Conservation (phyloP, 2,888 invertebrate genomes). For the Andrena bucephala region DNA sequence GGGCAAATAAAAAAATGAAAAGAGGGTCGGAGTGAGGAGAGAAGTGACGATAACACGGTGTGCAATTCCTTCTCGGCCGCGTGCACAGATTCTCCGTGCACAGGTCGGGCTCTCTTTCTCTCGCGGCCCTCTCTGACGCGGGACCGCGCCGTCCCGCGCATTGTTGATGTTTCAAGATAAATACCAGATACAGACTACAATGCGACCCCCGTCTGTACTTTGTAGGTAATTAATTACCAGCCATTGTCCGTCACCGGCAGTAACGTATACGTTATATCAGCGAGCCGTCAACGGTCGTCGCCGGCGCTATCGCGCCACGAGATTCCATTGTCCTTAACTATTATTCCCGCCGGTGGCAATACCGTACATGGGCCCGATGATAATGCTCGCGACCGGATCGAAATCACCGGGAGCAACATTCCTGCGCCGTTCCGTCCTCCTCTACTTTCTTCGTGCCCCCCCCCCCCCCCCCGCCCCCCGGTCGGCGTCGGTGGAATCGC, state of each 20-base stretch:
- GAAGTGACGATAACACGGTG: constrained; percentile 5
- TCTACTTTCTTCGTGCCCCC: constrained; percentile 51
- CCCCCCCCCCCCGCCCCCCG: constrained; percentile 2
- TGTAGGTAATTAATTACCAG: constrained; percentile 81
- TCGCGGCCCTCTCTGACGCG: constrained; percentile 30
- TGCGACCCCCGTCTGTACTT: constrained; percentile 76
- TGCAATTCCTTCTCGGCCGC: constrained; percentile 30
- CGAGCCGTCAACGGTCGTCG: constrained; percentile 76
- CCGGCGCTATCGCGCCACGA: constrained; percentile 71
- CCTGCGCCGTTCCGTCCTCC: constrained; percentile 41
- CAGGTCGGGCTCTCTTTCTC: constrained; percentile 39
- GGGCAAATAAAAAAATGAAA: not conserved
- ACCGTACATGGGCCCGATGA: constrained; percentile 68
- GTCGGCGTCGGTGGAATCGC: constrained; percentile 1
- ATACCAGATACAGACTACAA: constrained; percentile 80
- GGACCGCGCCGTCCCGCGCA: constrained; percentile 63
- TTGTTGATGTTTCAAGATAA: constrained; percentile 81
- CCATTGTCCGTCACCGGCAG: constrained; percentile 80
- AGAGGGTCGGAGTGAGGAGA: not conserved
- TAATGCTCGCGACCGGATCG: constrained; percentile 65
- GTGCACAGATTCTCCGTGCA: constrained; percentile 12
- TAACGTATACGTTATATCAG: constrained; percentile 81
- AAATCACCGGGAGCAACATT: constrained; percentile 64
- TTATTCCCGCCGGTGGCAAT: constrained; percentile 72
- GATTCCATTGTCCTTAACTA: constrained; percentile 78